A percentile compares a stretch with the other conserved stretches of the same genome.
These are phyloP conservation scores for Zootoca vivipara DNA, from an alignment of 2,113 vertebrate species.

Conservation along the genomic window DNA sequence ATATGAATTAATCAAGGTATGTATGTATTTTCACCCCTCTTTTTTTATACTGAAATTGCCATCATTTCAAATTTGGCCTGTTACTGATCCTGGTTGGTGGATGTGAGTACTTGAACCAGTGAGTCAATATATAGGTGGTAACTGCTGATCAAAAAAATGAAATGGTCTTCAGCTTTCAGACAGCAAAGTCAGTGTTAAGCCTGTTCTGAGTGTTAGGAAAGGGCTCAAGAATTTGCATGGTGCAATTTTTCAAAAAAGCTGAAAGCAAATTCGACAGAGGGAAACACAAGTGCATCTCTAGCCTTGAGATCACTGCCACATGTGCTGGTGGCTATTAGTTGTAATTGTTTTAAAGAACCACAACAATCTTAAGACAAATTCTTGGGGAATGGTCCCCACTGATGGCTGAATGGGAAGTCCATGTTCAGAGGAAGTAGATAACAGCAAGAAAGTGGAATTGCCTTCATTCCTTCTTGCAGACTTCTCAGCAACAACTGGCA, in stretches of 20 bases:
- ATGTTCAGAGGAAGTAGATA: background rate
- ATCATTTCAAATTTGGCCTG: slow-evolving; percentile 13
- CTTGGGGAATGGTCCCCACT: no score
- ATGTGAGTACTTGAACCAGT: slow-evolving; percentile 8
- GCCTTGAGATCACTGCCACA: no score
- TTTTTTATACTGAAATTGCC: background rate
- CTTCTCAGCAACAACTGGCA: background rate
- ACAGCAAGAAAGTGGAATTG: background rate
- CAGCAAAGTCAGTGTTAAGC: background rate
- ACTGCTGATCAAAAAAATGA: background rate
- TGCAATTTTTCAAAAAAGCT: background rate
- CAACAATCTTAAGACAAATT: no score
- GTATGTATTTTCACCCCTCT: slow-evolving; percentile 16
- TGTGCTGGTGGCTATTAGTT: no score
- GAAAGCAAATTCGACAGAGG: background rate
- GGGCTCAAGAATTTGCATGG: background rate
- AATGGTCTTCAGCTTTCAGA: background rate
- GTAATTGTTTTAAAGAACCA: no score
- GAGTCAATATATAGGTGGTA: background rate
- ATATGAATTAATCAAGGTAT: slow-evolving; percentile 86
- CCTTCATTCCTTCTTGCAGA: background rate
- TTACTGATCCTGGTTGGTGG: slow-evolving; percentile 26
- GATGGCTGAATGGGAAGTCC: background rate
- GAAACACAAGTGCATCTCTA: background rate
- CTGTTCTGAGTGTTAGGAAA: background rate